Conservation (phyloP, 2,888 invertebrate genomes). For the Anaspis maculata region DNA sequence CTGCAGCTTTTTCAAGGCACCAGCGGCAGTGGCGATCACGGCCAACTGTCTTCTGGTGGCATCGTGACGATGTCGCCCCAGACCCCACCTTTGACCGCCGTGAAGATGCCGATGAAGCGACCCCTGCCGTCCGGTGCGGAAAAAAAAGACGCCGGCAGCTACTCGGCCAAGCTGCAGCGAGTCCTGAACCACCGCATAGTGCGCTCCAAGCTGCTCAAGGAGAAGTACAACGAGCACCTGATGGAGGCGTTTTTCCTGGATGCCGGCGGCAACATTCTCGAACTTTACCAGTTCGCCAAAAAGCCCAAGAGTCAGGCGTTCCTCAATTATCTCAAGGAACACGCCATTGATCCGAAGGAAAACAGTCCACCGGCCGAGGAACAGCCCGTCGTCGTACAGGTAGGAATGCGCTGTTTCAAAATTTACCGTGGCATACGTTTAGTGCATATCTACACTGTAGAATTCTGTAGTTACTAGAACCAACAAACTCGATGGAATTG, state of each 20-base stretch:
- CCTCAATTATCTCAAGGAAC: conserved; percentile 63
- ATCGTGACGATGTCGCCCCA: conserved; percentile 14
- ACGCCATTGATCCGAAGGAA: conserved; percentile 24
- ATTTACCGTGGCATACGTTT: no score
- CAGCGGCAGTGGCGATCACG: conserved; percentile 8
- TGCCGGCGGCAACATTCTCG: conserved; percentile 81
- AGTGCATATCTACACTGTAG: no score
- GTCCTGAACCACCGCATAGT: conserved; percentile 64
- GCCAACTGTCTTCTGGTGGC: conserved; percentile 3
- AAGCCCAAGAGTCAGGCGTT: conserved; percentile 68
- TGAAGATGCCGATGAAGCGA: conserved; percentile 38
- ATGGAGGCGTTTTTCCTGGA: conserved; percentile 83
- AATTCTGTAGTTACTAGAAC: no score
- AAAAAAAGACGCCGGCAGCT: conserved; percentile 46
- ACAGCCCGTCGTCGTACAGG: no score
- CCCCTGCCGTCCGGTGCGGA: conserved; percentile 42
- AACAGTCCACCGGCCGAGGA: conserved; percentile 19
- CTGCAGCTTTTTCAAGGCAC: conserved; percentile 30
- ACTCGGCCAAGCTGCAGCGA: conserved; percentile 53
- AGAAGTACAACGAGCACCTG: conserved; percentile 68
- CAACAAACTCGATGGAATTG: no score
- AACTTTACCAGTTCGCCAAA: conserved; percentile 78
- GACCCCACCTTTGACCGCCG: conserved; percentile 19
- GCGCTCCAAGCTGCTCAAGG: conserved; percentile 59
- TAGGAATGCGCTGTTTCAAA: no score